phyloP scores from a whole-genome alignment of 2,888 invertebrate species.

The Eupithecia inturbata region DNA sequence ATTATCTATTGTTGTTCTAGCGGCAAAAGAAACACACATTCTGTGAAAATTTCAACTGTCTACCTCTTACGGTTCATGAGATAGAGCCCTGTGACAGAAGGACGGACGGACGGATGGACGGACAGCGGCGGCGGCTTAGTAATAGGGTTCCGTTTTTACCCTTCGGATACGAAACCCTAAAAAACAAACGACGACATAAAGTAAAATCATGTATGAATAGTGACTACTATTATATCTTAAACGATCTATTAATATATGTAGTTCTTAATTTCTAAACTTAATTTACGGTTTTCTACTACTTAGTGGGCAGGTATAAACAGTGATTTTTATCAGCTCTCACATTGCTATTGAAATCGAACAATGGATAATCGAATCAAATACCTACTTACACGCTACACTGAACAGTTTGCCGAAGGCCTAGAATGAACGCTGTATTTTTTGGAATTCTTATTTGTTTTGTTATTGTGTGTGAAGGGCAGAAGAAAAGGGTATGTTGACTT shows the following conservation, averaged over 20 bases:
- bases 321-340: constrained; percentile 31
- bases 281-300: constrained; percentile 5
- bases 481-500: constrained; percentile 13
- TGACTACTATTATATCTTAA: too few species aligned
- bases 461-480: constrained; percentile 16
- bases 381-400: not conserved
- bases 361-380: constrained; percentile 22
- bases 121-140: too few species aligned
- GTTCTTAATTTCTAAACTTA: not conserved
- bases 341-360: constrained; percentile 24
- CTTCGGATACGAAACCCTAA: too few species aligned
- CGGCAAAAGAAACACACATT: too few species aligned
- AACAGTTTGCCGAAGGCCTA: not conserved
- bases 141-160: too few species aligned
- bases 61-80: too few species aligned
- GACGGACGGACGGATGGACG: too few species aligned
- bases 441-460: constrained; percentile 22
- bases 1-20: too few species aligned
- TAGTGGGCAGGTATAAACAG: constrained; percentile 14
- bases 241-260: not conserved
- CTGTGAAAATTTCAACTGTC: too few species aligned
- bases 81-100: too few species aligned
- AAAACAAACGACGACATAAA: too few species aligned
- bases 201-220: too few species aligned
- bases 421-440: constrained; percentile 5